These are phyloP conservation scores for Cynoglossus semilaevis DNA, from an alignment of 2,113 vertebrate species.

Conservation along the genomic window DNA sequence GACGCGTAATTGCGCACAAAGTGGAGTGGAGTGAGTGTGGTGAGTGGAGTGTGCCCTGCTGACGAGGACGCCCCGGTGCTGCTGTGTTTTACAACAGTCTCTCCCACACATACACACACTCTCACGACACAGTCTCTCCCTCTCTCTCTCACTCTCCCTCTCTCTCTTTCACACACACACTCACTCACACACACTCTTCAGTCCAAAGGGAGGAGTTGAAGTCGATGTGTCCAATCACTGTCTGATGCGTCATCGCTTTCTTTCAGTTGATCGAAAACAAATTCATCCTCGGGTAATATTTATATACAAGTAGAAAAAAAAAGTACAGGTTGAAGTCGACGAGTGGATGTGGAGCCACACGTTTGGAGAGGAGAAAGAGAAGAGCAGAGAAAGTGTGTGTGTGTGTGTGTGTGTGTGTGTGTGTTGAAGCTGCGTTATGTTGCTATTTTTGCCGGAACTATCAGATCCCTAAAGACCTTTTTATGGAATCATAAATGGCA, in stretches of 20 bases:
- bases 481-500: constrained; percentile 28
- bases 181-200: constrained; percentile 84
- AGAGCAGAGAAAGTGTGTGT: constrained; percentile 20
- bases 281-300: constrained; percentile 83
- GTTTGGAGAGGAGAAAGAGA: constrained; percentile 59
- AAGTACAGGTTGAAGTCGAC: constrained; percentile 77
- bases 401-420: no score
- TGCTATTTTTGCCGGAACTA: constrained; percentile 8
- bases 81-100: constrained; percentile 89
- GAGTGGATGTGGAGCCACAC: constrained; percentile 71
- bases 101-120: constrained; percentile 73
- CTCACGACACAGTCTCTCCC: constrained; percentile 51
- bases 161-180: constrained; percentile 32
- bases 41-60: constrained; percentile 65
- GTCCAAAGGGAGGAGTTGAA: constrained; percentile 94
- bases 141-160: background rate
- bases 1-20: constrained; percentile 65
- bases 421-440: constrained; percentile 12
- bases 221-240: constrained; percentile 89
- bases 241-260: constrained; percentile 86
- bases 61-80: constrained; percentile 79
- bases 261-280: constrained; percentile 84
- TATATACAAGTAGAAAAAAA: constrained; percentile 65
- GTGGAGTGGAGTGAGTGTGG: constrained; percentile 53
- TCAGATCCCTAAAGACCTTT: background rate